Evolutionary conservation across 2,113 vertebrate species (phyloP).

Genomic region (Zapornia atra): DNA sequence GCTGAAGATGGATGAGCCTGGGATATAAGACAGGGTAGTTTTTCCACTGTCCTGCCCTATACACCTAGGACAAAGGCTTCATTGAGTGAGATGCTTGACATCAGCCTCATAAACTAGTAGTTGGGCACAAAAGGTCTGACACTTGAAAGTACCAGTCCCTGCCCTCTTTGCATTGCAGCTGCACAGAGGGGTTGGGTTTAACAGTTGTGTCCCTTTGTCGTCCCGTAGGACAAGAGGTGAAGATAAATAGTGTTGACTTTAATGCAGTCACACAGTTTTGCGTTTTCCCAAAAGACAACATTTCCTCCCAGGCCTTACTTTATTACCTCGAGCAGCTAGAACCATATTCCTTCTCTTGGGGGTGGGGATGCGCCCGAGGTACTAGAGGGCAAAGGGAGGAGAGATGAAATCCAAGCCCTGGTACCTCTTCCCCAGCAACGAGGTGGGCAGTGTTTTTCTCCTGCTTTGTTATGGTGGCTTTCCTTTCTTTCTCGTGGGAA

Average conservation of each 20-base stretch:
- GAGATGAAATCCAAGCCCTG: neutral
- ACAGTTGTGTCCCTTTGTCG: slow-evolving; percentile 81
- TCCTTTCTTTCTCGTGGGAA: slow-evolving; percentile 66
- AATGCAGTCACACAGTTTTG: slow-evolving; percentile 79
- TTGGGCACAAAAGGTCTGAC: slow-evolving; percentile 94
- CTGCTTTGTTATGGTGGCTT: slow-evolving; percentile 41
- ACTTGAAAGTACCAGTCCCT: slow-evolving; percentile 93
- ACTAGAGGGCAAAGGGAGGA: slow-evolving; percentile 1
- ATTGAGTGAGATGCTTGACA: slow-evolving; percentile 98
- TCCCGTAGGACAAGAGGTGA: slow-evolving; percentile 79
- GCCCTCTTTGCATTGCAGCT: slow-evolving; percentile 85
- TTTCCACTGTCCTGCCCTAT: slow-evolving; percentile 96
- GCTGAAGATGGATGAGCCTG: slow-evolving; percentile 95
- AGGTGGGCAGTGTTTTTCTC: slow-evolving; percentile 38
- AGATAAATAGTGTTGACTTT: slow-evolving; percentile 86
- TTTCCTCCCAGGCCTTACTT: slow-evolving; percentile 76
- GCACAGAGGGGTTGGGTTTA: slow-evolving; percentile 81
- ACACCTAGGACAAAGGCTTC: slow-evolving; percentile 95
- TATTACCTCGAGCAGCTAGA: slow-evolving; percentile 27
- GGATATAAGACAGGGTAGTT: slow-evolving; percentile 92
- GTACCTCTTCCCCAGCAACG: neutral
- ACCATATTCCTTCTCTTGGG: slow-evolving; percentile 37
- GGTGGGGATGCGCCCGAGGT: neutral
- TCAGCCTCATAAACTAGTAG: slow-evolving; percentile 99
- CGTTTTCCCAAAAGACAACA: slow-evolving; percentile 78